Percentiles rank a stretch among this genome's conserved stretches.
These are phyloP conservation scores for Octopus sinensis DNA, from an alignment of 1,140 invertebrate species.

Conservation along the genomic window DNA sequence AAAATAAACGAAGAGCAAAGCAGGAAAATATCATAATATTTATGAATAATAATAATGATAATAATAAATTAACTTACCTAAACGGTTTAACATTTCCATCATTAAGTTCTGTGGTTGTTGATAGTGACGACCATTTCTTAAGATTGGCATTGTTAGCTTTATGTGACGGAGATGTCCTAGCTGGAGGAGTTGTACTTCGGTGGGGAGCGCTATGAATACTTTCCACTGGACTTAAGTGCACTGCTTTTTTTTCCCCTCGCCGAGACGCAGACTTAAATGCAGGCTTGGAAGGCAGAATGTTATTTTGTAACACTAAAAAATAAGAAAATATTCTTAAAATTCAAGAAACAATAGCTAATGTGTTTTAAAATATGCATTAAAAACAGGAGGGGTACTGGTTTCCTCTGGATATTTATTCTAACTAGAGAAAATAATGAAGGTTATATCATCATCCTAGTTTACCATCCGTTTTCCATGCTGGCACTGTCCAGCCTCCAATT, in stretches of 20 bases:
- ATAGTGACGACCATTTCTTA: constrained; percentile 49
- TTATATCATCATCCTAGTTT: too few relatives aligned
- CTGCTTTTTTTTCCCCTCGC: constrained; percentile 14
- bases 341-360: too few relatives aligned
- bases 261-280: constrained; percentile 24
- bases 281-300: constrained; percentile 39
- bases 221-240: constrained; percentile 36
- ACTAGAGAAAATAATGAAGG: too few relatives aligned
- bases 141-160: constrained; percentile 23
- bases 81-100: constrained; percentile 27
- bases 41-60: background rate
- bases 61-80: constrained; percentile 23
- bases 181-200: constrained; percentile 29
- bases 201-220: constrained; percentile 34
- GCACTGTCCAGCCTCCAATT: too few relatives aligned
- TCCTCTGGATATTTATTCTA: too few relatives aligned
- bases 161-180: constrained; percentile 26
- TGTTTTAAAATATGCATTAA: too few relatives aligned
- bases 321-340: too few relatives aligned
- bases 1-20: background rate
- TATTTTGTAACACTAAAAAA: constrained; percentile 36
- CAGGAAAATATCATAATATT: background rate
- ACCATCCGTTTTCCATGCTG: too few relatives aligned
- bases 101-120: constrained; percentile 33
- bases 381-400: too few relatives aligned